These are phyloP conservation scores for Festucalex cinctus DNA, from an alignment of 2,113 vertebrate species.

Conservation along the genomic window DNA sequence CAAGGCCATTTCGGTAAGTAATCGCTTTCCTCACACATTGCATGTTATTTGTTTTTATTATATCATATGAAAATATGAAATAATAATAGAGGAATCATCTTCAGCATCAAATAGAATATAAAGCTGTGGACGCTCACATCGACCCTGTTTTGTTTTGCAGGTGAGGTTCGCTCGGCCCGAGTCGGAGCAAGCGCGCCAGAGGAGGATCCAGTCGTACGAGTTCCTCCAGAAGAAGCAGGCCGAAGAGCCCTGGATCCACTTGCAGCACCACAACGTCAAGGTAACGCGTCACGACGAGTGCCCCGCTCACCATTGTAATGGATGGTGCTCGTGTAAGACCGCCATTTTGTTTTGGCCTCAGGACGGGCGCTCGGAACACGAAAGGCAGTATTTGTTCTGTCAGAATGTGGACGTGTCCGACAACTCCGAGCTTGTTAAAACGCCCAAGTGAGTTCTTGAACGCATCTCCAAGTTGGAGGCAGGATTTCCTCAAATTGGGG, in stretches of 20 bases:
- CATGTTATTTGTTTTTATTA: no score
- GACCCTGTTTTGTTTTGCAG: slow-evolving; percentile 49
- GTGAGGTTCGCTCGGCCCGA: slow-evolving; percentile 93
- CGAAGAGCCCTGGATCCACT: slow-evolving; percentile 91
- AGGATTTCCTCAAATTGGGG: background rate
- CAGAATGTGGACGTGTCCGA: slow-evolving; percentile 80
- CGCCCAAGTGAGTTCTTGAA: slow-evolving; percentile 78
- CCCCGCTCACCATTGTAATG: background rate
- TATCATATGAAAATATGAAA: no score
- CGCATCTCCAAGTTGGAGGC: background rate
- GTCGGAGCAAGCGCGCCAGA: slow-evolving; percentile 90
- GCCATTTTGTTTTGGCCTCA: slow-evolving; percentile 38
- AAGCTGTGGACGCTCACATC: background rate
- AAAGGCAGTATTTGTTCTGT: slow-evolving; percentile 93
- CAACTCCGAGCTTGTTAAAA: slow-evolving; percentile 90
- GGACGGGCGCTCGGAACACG: slow-evolving; percentile 92
- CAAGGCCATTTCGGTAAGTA: slow-evolving; percentile 91
- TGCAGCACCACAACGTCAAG: slow-evolving; percentile 84
- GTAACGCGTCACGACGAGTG: slow-evolving; percentile 48
- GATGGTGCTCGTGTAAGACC: background rate
- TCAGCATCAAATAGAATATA: no score
- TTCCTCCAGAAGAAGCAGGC: slow-evolving; percentile 97
- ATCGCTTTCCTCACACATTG: no score
- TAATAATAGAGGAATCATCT: no score
- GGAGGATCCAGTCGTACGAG: slow-evolving; percentile 92